Percentiles rank a stretch among this genome's conserved stretches.
Evolutionary conservation across 2,888 invertebrate species (phyloP).

Genomic region (Drosophila tanythrix): DNA sequence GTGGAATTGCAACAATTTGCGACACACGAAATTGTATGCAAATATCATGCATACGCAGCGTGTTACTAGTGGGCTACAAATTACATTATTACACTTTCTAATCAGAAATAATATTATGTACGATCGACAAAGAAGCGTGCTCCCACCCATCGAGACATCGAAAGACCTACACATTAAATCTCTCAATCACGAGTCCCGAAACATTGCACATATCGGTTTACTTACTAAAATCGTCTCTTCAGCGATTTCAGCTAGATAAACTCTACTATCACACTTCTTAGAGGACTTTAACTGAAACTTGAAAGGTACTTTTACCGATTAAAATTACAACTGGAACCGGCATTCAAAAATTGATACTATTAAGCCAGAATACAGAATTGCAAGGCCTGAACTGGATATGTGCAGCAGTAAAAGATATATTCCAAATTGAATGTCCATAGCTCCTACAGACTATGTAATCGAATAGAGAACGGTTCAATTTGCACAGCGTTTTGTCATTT

Average conservation of each 20-base stretch:
- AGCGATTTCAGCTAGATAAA: background rate
- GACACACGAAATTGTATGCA: slow-evolving; percentile 21
- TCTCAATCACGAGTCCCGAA: background rate
- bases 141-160: background rate
- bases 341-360: background rate
- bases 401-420: too few relatives aligned
- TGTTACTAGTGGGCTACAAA: slow-evolving; percentile 10
- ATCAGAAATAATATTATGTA: background rate
- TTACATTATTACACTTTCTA: background rate
- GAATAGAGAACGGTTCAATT: too few relatives aligned
- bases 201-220: background rate
- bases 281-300: background rate
- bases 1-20: slow-evolving; percentile 12
- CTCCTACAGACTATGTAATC: too few relatives aligned
- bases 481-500: too few relatives aligned
- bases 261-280: background rate
- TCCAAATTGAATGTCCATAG: too few relatives aligned
- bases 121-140: background rate
- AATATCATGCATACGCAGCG: slow-evolving; percentile 54
- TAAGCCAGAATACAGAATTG: too few relatives aligned
- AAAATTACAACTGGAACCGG: background rate
- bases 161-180: background rate
- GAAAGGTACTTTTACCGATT: background rate
- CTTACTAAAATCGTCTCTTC: background rate
- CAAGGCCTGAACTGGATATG: too few relatives aligned